Evolutionary conservation across 2,888 invertebrate genomes (phyloP).

Genomic region (Nycteola revayana): DNA sequence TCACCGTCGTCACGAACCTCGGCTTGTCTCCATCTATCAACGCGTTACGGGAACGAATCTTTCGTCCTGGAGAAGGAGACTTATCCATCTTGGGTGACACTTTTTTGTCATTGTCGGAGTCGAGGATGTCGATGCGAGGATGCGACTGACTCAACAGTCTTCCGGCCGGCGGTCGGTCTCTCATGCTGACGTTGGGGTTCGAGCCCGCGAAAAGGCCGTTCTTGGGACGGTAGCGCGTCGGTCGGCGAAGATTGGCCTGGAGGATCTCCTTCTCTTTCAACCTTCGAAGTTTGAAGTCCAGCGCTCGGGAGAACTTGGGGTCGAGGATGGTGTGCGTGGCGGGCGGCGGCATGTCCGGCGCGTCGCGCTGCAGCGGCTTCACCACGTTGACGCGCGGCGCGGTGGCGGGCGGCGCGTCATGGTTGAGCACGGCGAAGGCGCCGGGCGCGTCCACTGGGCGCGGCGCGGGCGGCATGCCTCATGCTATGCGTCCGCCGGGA

Average conservation of each 20-base stretch:
- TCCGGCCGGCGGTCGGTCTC: conserved; percentile 20
- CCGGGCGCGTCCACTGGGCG: conserved; percentile 41
- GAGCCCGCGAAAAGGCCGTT: conserved; percentile 51
- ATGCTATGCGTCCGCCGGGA: conserved; percentile 8
- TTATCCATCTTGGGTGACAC: conserved; percentile 42
- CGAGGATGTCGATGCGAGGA: conserved; percentile 50
- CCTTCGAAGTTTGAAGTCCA: conserved; percentile 87
- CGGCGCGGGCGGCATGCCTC: conserved; percentile 55
- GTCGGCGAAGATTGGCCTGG: conserved; percentile 56
- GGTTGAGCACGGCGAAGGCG: conserved; percentile 58
- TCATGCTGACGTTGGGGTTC: conserved; percentile 83
- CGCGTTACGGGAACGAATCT: conserved; percentile 33
- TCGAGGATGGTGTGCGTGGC: conserved; percentile 55
- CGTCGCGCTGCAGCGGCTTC: conserved; percentile 54
- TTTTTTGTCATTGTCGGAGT: conserved; percentile 35
- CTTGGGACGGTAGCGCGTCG: conserved; percentile 48
- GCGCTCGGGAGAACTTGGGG: conserved; percentile 85
- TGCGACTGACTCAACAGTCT: conserved; percentile 50
- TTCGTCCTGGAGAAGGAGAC: conserved; percentile 46
- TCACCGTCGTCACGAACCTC: conserved; percentile 91
- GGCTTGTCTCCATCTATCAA: conserved; percentile 59
- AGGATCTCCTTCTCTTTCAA: conserved; percentile 84
- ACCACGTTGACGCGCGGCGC: conserved; percentile 55
- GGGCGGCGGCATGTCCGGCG: conserved; percentile 20
- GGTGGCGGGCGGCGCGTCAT: conserved; percentile 27